Evolutionary conservation across 2,113 vertebrate species (phyloP), one percentile per base, ranked within the genome.

Genomic region (Pterocles burchelli): DNA sequence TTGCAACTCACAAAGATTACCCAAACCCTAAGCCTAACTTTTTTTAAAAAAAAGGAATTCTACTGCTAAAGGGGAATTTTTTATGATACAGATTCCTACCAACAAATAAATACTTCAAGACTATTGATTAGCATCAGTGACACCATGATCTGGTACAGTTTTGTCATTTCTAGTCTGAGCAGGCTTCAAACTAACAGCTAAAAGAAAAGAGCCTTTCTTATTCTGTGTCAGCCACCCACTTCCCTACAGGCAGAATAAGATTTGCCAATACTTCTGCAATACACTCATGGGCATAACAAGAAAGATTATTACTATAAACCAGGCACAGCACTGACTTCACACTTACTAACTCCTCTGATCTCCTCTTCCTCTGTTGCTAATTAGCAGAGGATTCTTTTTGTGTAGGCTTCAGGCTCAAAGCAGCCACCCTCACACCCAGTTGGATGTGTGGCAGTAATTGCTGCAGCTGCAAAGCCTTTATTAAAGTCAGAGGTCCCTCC

Each of bases 71-170:
- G 38, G 29, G 38, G 7, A 71, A 31, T 43, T 59, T 88, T 88
- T 71, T 63, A 85, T 45, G 26, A 73, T 55, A 85, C 26, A 46
- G 21, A 28, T 10, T 84, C 6, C 28, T 75, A 57, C 28, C 36
- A 93, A 72, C 34, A 93, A 94, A 90, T 43, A 80, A 90, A 77
- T 81, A 80, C 41, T 84, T 66, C 59, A 67, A 54, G 82, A 45
- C 8, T 77, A 83, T 61, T 90, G 65, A 88, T 57, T 74, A 36
- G 24, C 45, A 84, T 71, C 51, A 55, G 21, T 82, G 26, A 77
- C 20, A 79, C 20, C 28, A 72, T 93, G 65, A 81, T 80, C 59
- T 95, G 57, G 52, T 41, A 75, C 11, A 63, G 38, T 51, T 92
- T 80, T 93, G 65, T 21, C 43, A 34, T 76, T 91, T 86, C 90